Conservation (phyloP, 2,113 vertebrate genomes). For the Calonectris borealis region DNA sequence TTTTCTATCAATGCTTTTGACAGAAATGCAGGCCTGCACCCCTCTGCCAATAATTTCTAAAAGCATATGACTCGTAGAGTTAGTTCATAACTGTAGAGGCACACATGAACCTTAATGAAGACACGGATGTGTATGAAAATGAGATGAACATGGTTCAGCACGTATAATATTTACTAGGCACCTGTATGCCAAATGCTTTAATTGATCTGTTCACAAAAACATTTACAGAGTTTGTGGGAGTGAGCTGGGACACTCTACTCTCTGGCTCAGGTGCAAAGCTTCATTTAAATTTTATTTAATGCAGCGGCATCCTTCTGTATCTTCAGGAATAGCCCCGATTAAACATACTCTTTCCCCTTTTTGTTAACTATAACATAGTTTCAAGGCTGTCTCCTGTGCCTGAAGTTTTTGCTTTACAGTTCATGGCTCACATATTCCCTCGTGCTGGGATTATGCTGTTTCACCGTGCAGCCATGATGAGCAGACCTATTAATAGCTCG, state of each 20-base stretch:
- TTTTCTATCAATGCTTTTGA: background rate
- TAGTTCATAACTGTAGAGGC: background rate
- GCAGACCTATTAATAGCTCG: constrained; percentile 4
- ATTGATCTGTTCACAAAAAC: background rate
- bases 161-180: background rate
- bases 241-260: background rate
- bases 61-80: background rate
- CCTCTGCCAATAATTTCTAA: background rate
- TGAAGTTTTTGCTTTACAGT: constrained; percentile 7
- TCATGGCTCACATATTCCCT: background rate
- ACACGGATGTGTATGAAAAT: background rate
- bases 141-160: background rate
- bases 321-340: background rate
- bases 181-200: background rate
- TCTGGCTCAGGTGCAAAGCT: background rate
- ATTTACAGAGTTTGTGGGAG: background rate
- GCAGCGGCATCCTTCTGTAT: background rate
- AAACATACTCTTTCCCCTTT: background rate
- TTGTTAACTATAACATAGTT: background rate
- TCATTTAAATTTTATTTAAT: constrained; percentile 12
- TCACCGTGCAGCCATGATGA: background rate
- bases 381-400: background rate
- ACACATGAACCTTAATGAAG: background rate
- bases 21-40: background rate
- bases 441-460: background rate